Evolutionary conservation across 2,888 invertebrate species (phyloP), one percentile per base, ranked within the genome.

Genomic region (Helicoverpa assulta): DNA sequence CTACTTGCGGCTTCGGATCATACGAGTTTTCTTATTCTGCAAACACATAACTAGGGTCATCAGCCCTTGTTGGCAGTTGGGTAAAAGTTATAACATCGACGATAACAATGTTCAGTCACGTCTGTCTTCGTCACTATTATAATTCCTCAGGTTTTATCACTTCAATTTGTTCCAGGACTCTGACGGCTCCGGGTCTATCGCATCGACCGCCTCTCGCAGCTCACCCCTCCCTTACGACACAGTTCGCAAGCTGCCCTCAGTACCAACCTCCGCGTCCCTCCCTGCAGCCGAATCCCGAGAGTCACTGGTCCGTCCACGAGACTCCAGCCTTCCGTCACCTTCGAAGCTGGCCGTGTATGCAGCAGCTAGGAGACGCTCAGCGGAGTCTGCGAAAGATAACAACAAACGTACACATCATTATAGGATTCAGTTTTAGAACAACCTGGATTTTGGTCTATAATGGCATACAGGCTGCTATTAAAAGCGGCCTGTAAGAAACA

Each of bases 391-490:
- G 5, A 96, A 97, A 82, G 97, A 97, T 67, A 94, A 89, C 53
- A 95, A 95, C 53, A 95, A 95, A 76, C 86, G 96, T 69, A 96
- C 96, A 33, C 97, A 96, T 88, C 97, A 97, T 90, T 98, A 97
- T 89, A 96, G 97, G 73, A 97, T 98, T 87, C 97, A 97, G 88
- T 98, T 98, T 91, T 98, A 95, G 84, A 8, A 33, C 43, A 12
- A 8, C 2, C 5, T 54, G 8, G 26, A 7, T 7, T 19, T 57
- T 52, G 21, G 60, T 47, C 55, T 51, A 21, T 8, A 54, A 14
- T 33, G 33, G 47, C 14, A 16, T 26, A 19, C 47, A 12, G n/a
- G 47, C 10, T 62, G 10, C 12, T 43, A n/a, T 6, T 66, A 19
- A 55, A 67, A 14, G 33, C n/a, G 10, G 14, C 26, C 5, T 47